Base-by-base conservation (phyloP, 2,888 invertebrate genomes). In the Spodoptera littoralis region DNA sequence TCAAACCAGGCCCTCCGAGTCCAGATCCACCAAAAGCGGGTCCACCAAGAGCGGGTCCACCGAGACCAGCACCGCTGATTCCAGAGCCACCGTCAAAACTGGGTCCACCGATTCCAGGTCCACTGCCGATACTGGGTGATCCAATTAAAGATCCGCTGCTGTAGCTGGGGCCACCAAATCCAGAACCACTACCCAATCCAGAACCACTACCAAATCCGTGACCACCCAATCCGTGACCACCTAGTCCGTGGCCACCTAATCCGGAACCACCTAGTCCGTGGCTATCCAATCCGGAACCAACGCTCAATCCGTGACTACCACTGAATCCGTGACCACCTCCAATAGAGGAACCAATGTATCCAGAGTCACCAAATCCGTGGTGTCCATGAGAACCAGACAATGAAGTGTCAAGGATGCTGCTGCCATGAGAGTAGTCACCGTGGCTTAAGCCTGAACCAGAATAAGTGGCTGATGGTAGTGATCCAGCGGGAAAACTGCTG, bases 401-500 rank as follows among this genome's bases (percentile, higher is more conserved):
- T 30, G 64, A 68, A 8, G 73, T 42, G 9, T 47, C 72, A 13
- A 73, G 22, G 12, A 52, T 55, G 46, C 43, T 44, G 13, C 64
- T 12, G 0, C 76, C 65, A 9, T 60, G 49, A 43, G 76, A 64
- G 36, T 50, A 52, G 11, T 76, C 77, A 52, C 79, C 74, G 44
- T 71, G 59, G 56, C 60, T 54, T 8, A 79, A 61, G 49, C 84
- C 83, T 42, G 79, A 70, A 66, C 90, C 89, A n/a, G 90, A 88
- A 70, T 81, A 93, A 1, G 88, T 82, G 0, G 93, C 94, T 24
- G 94, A 94, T 1, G 94, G 93, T 11, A 93, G 80, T 12, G 93
- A 93, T 53, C 93, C 94, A 60, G 81, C 77, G 3, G 93, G 92
- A 81, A 92, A 94, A 65, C 93, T 92, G 80, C 92, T 93, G 0